A percentile compares a stretch with the other conserved stretches of the same genome.
Conservation (phyloP, 2,888 invertebrate genomes). For the Xanthorhoe designata region DNA sequence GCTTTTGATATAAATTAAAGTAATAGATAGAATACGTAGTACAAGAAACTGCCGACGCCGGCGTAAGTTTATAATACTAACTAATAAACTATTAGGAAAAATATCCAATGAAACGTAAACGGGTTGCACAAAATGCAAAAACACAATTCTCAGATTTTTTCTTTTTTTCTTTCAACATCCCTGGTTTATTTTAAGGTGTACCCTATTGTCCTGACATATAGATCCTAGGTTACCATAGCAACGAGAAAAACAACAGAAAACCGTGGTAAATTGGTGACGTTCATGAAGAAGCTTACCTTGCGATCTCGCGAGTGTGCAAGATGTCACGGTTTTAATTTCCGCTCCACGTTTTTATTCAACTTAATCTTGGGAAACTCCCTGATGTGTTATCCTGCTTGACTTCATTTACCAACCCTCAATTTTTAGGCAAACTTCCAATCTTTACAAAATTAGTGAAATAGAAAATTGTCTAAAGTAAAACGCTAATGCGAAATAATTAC, state of each 20-base stretch:
- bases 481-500: no score
- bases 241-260: slow-evolving; percentile 28
- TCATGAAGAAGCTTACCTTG: slow-evolving; percentile 5
- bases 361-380: not conserved
- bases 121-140: no score
- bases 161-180: no score
- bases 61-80: no score
- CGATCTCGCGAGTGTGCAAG: slow-evolving; percentile 1
- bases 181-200: not conserved
- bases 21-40: no score
- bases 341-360: slow-evolving; percentile 2
- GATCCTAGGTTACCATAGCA: slow-evolving; percentile 28
- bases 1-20: no score
- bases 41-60: no score
- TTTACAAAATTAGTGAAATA: not conserved
- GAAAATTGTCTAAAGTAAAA: no score
- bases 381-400: not conserved
- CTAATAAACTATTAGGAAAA: no score
- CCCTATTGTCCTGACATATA: not conserved
- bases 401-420: not conserved
- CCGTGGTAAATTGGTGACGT: slow-evolving; percentile 7
- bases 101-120: no score
- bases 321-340: slow-evolving; percentile 14
- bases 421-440: not conserved
- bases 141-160: no score